Evolutionary conservation across 2,113 vertebrate genomes (phyloP).

Genomic region (Anguilla rostrata): DNA sequence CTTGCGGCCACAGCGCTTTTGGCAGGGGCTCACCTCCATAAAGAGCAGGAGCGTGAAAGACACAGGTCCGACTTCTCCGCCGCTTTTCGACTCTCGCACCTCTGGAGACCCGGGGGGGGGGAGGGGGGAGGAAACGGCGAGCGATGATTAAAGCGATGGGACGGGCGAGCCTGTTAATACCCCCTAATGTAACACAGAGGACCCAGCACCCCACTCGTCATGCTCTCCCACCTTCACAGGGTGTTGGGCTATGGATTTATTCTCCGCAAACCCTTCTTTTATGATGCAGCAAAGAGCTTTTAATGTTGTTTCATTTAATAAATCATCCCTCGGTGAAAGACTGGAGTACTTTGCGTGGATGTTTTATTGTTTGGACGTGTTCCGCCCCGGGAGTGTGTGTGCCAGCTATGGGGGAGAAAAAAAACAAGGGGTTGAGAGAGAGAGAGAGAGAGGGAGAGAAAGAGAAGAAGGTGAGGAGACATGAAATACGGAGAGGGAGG

Average conservation of each 20-base stretch:
- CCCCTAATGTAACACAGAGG: neutral
- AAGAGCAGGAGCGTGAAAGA: slow-evolving; percentile 15
- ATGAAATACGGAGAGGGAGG: neutral
- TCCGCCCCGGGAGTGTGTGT: neutral
- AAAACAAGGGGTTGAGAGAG: neutral
- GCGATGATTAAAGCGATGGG: neutral
- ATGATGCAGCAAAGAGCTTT: neutral
- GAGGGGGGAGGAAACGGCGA: neutral
- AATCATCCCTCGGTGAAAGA: neutral
- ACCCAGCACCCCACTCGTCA: neutral
- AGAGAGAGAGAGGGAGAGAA: neutral
- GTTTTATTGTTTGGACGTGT: neutral
- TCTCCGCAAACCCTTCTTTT: neutral
- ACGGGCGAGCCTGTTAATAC: neutral
- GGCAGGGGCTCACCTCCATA: neutral
- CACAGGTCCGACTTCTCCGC: slow-evolving; percentile 14
- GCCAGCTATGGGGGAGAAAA: neutral
- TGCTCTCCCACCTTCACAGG: neutral
- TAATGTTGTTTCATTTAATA: neutral
- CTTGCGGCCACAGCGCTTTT: neutral
- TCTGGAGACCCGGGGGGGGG: neutral
- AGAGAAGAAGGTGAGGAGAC: neutral
- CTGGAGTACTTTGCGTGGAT: neutral
- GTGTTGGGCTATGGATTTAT: neutral
- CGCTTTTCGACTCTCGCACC: slow-evolving; percentile 2